These are phyloP conservation scores for Bombyx mandarina DNA, from an alignment of 1,140 invertebrate genomes.

Conservation along the genomic window DNA sequence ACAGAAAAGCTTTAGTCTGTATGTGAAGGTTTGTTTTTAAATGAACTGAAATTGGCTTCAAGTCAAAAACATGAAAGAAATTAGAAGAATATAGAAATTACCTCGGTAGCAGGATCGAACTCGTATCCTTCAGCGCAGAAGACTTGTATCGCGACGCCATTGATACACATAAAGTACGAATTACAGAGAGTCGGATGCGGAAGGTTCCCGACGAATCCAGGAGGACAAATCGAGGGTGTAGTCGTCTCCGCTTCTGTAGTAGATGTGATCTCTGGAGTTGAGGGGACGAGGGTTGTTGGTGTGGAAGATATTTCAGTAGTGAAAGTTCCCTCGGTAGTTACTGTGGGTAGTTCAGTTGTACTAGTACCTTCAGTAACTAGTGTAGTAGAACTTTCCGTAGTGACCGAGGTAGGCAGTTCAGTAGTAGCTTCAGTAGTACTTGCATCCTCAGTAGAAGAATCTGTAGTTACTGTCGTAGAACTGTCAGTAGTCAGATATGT, in stretches of 20 bases:
- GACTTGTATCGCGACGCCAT: conserved; percentile 11
- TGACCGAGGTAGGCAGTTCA: neutral
- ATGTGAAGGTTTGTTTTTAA: no score
- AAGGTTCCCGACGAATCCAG: conserved; percentile 9
- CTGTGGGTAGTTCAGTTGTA: conserved; percentile 2
- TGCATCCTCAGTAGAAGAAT: no score
- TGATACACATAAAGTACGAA: conserved; percentile 15
- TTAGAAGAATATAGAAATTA: neutral
- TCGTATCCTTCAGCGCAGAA: conserved; percentile 13
- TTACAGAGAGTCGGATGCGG: conserved; percentile 19
- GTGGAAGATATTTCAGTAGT: neutral
- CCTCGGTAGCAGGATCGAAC: conserved; percentile 4
- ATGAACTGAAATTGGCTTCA: no score
- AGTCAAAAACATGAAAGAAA: no score
- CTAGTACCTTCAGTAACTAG: neutral
- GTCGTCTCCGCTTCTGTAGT: conserved; percentile 1
- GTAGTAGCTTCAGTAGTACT: neutral
- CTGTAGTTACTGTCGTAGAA: neutral
- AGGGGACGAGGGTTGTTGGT: neutral
- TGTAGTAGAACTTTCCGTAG: neutral
- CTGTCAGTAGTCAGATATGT: neutral
- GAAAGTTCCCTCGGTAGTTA: neutral
- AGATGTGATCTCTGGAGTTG: neutral
- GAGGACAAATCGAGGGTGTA: conserved; percentile 4
- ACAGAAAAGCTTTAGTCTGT: no score